A percentile compares a stretch with the other conserved stretches of the same genome.
These are phyloP conservation scores for Noctua janthe DNA, from an alignment of 2,888 invertebrate species.

Conservation along the genomic window DNA sequence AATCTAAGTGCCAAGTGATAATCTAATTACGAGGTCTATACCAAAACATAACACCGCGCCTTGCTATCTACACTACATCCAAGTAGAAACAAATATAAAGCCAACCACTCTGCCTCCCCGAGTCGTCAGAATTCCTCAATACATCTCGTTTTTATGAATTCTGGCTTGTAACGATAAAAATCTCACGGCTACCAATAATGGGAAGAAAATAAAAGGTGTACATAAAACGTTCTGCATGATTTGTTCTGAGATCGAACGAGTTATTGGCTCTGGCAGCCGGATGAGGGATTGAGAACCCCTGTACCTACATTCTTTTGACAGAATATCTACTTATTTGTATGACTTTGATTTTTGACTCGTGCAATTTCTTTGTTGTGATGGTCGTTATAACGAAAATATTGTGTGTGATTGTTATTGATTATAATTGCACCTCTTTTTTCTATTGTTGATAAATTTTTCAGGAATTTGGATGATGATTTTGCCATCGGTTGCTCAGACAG, in stretches of 20 bases:
- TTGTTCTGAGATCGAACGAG: slow-evolving; percentile 62
- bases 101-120: not conserved
- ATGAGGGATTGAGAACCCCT: slow-evolving; percentile 41
- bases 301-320: slow-evolving; percentile 26
- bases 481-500: not conserved
- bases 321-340: slow-evolving; percentile 11
- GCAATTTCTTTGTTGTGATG: slow-evolving; percentile 36
- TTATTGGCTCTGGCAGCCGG: slow-evolving; percentile 61
- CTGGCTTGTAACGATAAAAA: slow-evolving; percentile 48
- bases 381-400: slow-evolving; percentile 17
- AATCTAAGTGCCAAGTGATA: not conserved
- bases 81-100: slow-evolving; percentile 16
- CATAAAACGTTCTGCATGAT: slow-evolving; percentile 64
- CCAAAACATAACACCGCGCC: slow-evolving; percentile 2
- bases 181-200: slow-evolving; percentile 32
- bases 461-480: not conserved
- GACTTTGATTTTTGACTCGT: slow-evolving; percentile 47
- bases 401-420: not conserved
- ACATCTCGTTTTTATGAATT: slow-evolving; percentile 45
- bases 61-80: not conserved
- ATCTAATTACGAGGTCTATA: not conserved
- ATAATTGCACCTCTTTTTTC: not conserved
- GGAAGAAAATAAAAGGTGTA: slow-evolving; percentile 54
- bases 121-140: slow-evolving; percentile 11
- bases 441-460: not conserved